These are phyloP conservation scores for Steinernema feltiae DNA, from an alignment of 1,140 invertebrate genomes.

Conservation along the genomic window DNA sequence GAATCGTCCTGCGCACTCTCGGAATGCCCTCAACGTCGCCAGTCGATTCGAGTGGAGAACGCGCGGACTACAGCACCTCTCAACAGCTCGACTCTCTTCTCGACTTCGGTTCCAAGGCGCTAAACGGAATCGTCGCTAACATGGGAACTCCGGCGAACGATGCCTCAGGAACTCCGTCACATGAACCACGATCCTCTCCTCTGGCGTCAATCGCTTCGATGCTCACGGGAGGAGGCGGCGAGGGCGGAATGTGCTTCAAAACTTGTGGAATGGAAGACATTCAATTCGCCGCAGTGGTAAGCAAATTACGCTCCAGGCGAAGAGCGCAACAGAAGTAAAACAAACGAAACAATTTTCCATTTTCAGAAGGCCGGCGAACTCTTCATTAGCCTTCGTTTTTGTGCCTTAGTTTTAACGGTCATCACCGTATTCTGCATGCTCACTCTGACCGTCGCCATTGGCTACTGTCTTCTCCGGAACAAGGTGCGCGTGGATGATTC, in stretches of 20 bases:
- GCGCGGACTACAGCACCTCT: background rate
- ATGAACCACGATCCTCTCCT: background rate
- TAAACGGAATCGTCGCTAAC: background rate
- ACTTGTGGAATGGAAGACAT: slow-evolving; percentile 56
- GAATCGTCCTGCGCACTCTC: background rate
- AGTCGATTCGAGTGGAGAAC: background rate
- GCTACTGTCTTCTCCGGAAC: background rate
- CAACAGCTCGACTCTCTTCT: slow-evolving; percentile 3
- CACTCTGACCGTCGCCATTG: background rate
- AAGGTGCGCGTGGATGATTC: background rate
- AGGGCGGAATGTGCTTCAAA: slow-evolving; percentile 45
- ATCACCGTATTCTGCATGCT: slow-evolving; percentile 12
- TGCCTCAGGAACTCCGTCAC: background rate
- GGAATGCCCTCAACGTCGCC: background rate
- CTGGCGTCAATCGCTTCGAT: background rate
- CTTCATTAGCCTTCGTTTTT: slow-evolving; percentile 5
- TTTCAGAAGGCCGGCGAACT: background rate
- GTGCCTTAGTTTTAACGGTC: background rate
- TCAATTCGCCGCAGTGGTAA: slow-evolving; percentile 50
- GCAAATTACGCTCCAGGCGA: too few relatives aligned
- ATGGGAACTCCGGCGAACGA: background rate
- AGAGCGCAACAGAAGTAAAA: too few relatives aligned
- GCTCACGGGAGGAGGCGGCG: slow-evolving; percentile 24
- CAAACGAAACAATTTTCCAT: too few relatives aligned
- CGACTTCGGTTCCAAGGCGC: background rate